These are phyloP conservation scores for Garra rufa DNA, from an alignment of 2,113 vertebrate species.

Conservation along the genomic window DNA sequence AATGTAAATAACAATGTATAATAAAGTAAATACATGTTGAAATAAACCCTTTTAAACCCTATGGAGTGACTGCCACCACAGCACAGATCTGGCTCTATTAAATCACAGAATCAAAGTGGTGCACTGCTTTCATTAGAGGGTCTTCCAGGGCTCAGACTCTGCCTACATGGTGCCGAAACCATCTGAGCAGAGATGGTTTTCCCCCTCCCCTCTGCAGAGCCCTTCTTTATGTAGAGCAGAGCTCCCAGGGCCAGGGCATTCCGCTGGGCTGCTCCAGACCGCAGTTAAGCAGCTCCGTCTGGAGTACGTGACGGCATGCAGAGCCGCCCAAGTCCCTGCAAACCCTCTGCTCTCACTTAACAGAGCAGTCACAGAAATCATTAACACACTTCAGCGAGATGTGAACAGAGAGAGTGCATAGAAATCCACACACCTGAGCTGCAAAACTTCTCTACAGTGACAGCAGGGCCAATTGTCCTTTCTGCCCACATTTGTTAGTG, in stretches of 20 bases:
- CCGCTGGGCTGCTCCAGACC: slow-evolving; percentile 68
- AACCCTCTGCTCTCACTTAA: slow-evolving; percentile 75
- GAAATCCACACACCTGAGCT: not conserved
- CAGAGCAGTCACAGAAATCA: slow-evolving; percentile 69
- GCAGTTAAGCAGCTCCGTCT: slow-evolving; percentile 78
- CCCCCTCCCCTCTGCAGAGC: slow-evolving; percentile 10
- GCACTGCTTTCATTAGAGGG: slow-evolving; percentile 64
- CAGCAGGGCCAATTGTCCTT: not conserved
- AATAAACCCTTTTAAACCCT: not conserved
- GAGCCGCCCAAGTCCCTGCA: slow-evolving; percentile 65
- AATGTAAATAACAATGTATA: not conserved
- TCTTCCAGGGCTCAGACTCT: slow-evolving; percentile 20
- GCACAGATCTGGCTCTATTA: slow-evolving; percentile 63
- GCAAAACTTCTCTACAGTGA: not conserved
- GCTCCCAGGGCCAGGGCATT: slow-evolving; percentile 64
- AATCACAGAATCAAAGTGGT: slow-evolving; percentile 59
- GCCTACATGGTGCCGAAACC: not conserved
- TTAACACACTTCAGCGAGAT: slow-evolving; percentile 69
- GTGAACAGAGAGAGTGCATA: slow-evolving; percentile 33
- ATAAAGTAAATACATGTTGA: not conserved
- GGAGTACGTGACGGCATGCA: slow-evolving; percentile 76
- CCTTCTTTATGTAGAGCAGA: slow-evolving; percentile 56
- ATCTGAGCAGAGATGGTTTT: slow-evolving; percentile 48
- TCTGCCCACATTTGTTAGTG: not conserved
- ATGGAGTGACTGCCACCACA: not conserved